Evolutionary conservation across 1,140 invertebrate genomes (phyloP), one percentile per base, ranked within the genome.

Genomic region (Drosophila pachea): DNA sequence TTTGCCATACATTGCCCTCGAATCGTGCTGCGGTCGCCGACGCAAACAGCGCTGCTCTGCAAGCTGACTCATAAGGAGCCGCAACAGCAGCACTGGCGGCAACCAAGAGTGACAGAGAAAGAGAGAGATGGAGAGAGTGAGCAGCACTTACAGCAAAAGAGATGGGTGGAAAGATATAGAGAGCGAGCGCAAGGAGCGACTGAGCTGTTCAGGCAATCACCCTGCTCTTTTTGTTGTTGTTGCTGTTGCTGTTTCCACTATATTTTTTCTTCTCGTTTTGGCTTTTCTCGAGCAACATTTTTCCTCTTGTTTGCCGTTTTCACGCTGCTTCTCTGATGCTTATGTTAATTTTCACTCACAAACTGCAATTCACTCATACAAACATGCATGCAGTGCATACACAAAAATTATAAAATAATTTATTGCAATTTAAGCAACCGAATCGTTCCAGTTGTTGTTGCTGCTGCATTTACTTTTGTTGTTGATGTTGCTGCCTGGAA

Each of bases 381-480:
- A n/a, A 35, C 9, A 29, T 55, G 16, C 16, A 42, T 53, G 38
- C 62, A 66, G 33, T 66, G 68, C 49, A 66, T 72, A 62, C 48
- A 62, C 63, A 72, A 78, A 76, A 81, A 71, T 81, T 78, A 65
- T 73, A 73, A 64, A 84, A 76, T 79, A 79, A 79, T 73, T 79
- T 79, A 79, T 81, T 61, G 73, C 77, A 81, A 81, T 79, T 78
- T 78, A 73, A 71, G 63, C 68, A 67, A 71, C 63, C 68, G 68
- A 9, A 67, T 54, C 63, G 63, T 67, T 54, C 32, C 11, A 40
- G 33, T 59, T 65, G 43, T 56, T 69, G 50, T 50, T 68, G 42
- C 16, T 61, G 32, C 40, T 58, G 50, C 47, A 16, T 16, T 65
- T 50, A 48, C 43, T 54, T 31, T 55, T 56, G 59, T 68, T 61